These are phyloP conservation scores for Drosophila pectinifera DNA, from an alignment of 1,140 invertebrate genomes.

Conservation along the genomic window DNA sequence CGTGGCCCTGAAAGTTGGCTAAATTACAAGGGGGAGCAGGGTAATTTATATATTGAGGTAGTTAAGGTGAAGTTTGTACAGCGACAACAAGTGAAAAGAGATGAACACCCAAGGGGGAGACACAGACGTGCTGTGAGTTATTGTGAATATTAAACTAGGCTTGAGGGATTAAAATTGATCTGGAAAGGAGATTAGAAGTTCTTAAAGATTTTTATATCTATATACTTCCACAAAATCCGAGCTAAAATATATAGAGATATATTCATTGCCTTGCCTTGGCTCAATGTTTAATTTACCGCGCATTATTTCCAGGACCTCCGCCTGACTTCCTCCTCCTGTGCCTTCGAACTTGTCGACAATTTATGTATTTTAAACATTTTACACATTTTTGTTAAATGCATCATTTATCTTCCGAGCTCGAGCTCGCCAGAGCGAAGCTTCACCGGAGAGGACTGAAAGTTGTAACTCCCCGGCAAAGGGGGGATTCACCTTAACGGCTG, in stretches of 20 bases:
- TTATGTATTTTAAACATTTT: slow-evolving; percentile 75
- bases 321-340: neutral
- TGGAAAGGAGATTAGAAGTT: too few species aligned
- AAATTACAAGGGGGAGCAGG: neutral
- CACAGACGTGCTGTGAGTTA: neutral
- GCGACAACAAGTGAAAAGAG: neutral
- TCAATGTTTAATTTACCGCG: slow-evolving; percentile 41
- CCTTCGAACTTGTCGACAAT: slow-evolving; percentile 59
- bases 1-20: slow-evolving; percentile 11
- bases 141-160: too few species aligned
- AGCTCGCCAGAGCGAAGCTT: slow-evolving; percentile 33
- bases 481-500: slow-evolving; percentile 47
- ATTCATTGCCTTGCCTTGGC: slow-evolving; percentile 22
- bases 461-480: slow-evolving; percentile 1
- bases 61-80: slow-evolving; percentile 17
- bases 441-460: slow-evolving; percentile 24
- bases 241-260: slow-evolving; percentile 5
- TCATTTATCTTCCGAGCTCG: slow-evolving; percentile 69
- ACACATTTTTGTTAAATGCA: slow-evolving; percentile 78
- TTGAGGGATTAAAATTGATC: too few species aligned
- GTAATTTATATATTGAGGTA: slow-evolving; percentile 25
- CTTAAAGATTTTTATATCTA: too few species aligned
- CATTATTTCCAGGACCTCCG: slow-evolving; percentile 8
- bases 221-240: neutral
- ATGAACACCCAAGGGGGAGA: neutral